Evolutionary conservation across 2,797 vertebrate genomes (phyloP).

Genomic region (Micropoecilia bifurca): DNA sequence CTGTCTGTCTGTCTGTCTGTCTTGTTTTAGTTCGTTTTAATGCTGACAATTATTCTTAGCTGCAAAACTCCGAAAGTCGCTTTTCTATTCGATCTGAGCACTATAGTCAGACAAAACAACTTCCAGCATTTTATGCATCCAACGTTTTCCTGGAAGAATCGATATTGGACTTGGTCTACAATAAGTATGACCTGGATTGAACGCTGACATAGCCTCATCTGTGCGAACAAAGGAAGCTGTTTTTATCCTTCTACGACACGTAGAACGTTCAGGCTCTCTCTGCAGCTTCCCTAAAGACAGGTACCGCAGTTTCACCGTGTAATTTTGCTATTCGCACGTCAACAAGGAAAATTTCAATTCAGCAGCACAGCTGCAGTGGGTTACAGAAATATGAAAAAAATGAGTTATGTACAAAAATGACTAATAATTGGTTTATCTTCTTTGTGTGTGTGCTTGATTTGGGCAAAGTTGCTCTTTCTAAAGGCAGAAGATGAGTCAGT

Average conservation of each 20-base stretch:
- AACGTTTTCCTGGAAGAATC: slow-evolving; percentile 16
- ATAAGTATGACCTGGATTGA: slow-evolving; percentile 6
- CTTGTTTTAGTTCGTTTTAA: too few species aligned
- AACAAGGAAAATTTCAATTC: slow-evolving; percentile 1
- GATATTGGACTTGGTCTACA: slow-evolving; percentile 14
- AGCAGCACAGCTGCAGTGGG: not conserved
- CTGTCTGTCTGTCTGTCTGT: not conserved
- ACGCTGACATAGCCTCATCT: slow-evolving; percentile 5
- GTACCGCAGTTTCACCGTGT: not conserved
- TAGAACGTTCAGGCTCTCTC: not conserved
- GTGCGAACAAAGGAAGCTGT: slow-evolving; percentile 4
- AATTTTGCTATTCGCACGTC: slow-evolving; percentile 11
- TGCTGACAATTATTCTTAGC: not conserved
- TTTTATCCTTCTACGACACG: slow-evolving; percentile 8
- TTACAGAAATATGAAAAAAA: slow-evolving; percentile 4
- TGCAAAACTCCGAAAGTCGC: not conserved
- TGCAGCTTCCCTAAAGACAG: not conserved
- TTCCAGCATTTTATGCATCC: slow-evolving; percentile 5
- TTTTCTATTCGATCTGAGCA: slow-evolving; percentile 10
- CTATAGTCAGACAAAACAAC: not conserved
- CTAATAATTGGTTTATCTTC: slow-evolving; percentile 1
- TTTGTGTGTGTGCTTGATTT: not conserved
- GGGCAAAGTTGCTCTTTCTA: slow-evolving; percentile 9
- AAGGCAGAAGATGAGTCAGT: slow-evolving; percentile 20
- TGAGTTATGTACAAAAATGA: slow-evolving; percentile 5